phyloP scores from a whole-genome alignment of 1,140 invertebrate genomes.

The Eumaeus atala region DNA sequence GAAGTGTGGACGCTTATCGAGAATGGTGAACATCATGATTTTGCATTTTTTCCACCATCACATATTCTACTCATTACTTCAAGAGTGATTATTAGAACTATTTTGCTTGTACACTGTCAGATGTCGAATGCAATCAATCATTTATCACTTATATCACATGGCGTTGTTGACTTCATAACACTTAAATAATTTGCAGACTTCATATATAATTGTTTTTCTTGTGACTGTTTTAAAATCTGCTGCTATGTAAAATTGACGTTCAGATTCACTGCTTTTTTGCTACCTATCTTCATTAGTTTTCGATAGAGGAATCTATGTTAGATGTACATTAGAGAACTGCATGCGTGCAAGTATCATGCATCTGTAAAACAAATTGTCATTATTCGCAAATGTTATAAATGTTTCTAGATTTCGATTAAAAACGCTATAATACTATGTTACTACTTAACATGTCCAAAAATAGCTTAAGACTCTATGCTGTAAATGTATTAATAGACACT shows the following conservation, averaged over 20 bases:
- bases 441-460: conserved; percentile 26
- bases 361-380: conserved; percentile 13
- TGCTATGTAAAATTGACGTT: conserved; percentile 64
- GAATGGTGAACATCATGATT: conserved; percentile 43
- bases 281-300: conserved; percentile 49
- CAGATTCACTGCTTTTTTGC: conserved; percentile 44
- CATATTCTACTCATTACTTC: conserved; percentile 20
- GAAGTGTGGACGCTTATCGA: conserved; percentile 47
- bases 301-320: conserved; percentile 47
- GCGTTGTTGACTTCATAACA: too few species aligned
- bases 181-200: too few species aligned
- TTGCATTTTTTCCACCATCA: conserved; percentile 20
- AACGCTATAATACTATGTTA: conserved; percentile 9
- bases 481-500: conserved; percentile 28
- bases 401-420: conserved; percentile 7
- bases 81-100: conserved; percentile 25
- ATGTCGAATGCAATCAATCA: conserved; percentile 3
- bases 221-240: conserved; percentile 42
- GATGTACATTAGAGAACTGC: conserved; percentile 31
- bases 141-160: conserved; percentile 9
- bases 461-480: conserved; percentile 24
- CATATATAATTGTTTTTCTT: conserved; percentile 13
- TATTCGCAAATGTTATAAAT: conserved; percentile 6
- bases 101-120: conserved; percentile 36
- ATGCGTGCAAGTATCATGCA: conserved; percentile 31